Base-by-base conservation (phyloP, 2,888 invertebrate genomes). In the Biston betularia region DNA sequence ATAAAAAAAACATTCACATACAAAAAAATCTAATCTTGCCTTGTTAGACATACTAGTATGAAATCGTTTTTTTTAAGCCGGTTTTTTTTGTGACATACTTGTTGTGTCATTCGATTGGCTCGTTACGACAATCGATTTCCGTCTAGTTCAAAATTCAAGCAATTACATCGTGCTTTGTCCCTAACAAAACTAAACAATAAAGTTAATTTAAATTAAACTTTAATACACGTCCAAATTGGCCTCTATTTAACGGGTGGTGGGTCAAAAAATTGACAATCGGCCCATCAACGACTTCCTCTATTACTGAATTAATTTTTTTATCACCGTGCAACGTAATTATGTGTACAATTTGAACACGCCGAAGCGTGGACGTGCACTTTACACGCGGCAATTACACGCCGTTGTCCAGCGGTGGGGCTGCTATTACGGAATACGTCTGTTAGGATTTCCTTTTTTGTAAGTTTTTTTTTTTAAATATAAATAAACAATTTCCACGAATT, bases 281-380 rank as follows among this genome's bases (percentile, higher is more conserved):
- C 65, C 76, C 72, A 77, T 77, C 79, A 80, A 72, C 78, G 70
- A 85, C 87, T 87, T 88, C 87, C 86, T 85, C 83, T 82, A 79
- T 78, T 79, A 82, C 77, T 77, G 77, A 81, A 81, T 80, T 79
- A 78, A 76, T 81, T 82, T 83, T 81, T 82, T 87, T 81, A 84
- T 79, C 82, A 82, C 83, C 85, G 80, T 85, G 78, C 79, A 83
- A 81, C 77, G 82, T 85, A 89, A 89, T 90, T 88, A 86, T 78
- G 78, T 76, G 76, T 77, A 82, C 86, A 90, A 90, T 90, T 89
- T 85, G 88, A 84, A 85, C 71, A 82, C 82, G 74, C 70, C 81
- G 69, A 74, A 81, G 79, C 90, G 88, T 89, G 84, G 84, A 79
- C 77, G 69, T 66, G 72, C 62, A 71, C 76, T 75, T 75, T 74